Evolutionary conservation across 2,797 vertebrate species (phyloP).

Genomic region (Pipistrellus pipistrellus): DNA sequence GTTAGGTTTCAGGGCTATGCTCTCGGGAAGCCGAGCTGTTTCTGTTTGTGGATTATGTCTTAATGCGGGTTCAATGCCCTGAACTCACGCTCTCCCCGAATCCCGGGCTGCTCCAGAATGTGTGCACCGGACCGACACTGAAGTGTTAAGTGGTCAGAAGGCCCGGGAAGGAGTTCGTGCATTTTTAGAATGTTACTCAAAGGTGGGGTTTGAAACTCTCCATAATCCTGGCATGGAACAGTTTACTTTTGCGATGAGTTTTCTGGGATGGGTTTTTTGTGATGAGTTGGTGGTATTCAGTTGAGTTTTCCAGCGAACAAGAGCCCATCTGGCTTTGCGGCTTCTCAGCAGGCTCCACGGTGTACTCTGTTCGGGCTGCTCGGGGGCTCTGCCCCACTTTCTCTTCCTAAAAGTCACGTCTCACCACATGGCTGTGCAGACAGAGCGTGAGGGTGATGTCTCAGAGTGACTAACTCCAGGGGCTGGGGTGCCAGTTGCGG

Average conservation of each 20-base stretch:
- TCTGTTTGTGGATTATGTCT: neutral
- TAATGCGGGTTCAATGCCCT: neutral
- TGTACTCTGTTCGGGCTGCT: neutral
- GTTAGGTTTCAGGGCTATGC: neutral
- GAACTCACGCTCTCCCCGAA: neutral
- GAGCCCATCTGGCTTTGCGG: neutral
- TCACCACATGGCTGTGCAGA: neutral
- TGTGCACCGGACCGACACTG: neutral
- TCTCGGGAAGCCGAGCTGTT: neutral
- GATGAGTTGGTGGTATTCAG: neutral
- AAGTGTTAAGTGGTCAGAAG: neutral
- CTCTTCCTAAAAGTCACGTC: neutral
- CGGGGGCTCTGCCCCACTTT: neutral
- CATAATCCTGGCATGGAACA: neutral
- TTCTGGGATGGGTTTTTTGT: neutral
- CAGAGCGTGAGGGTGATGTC: accelerated
- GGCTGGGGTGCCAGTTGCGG: neutral
- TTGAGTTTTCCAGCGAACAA: neutral
- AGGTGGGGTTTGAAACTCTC: accelerated
- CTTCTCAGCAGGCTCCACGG: neutral
- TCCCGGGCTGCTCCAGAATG: neutral
- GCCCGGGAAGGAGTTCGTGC: neutral
- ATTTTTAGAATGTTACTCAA: neutral
- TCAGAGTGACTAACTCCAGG: neutral
- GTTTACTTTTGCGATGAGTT: neutral